Evolutionary conservation across 53 echinoderm and acorn worm genomes (phyloP).

Genomic region (Temnopleurus reevesii): DNA sequence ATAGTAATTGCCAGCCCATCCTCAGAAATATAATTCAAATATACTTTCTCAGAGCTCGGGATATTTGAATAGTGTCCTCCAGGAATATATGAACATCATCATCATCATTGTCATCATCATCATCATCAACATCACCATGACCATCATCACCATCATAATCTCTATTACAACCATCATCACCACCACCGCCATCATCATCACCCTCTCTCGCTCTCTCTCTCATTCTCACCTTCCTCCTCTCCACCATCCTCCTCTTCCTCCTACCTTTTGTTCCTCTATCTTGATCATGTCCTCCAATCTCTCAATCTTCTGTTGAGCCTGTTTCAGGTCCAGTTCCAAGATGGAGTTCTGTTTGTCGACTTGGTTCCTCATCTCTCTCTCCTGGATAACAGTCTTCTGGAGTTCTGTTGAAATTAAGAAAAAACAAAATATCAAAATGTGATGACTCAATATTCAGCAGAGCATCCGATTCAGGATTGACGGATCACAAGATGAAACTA

Average conservation of each 20-base stretch:
- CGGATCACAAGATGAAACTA: too few relatives aligned
- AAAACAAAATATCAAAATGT: not conserved
- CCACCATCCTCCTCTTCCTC: not conserved
- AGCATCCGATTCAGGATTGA: too few relatives aligned
- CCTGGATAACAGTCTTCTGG: slow-evolving; percentile 22
- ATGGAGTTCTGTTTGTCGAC: slow-evolving; percentile 69
- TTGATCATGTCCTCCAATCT: slow-evolving; percentile 63
- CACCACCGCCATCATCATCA: slow-evolving; percentile 35
- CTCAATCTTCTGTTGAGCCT: slow-evolving; percentile 77
- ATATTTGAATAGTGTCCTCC: too few relatives aligned
- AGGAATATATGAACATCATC: too few relatives aligned
- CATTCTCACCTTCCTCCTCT: not conserved
- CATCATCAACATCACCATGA: not conserved
- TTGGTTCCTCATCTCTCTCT: slow-evolving; percentile 50
- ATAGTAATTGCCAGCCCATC: too few relatives aligned
- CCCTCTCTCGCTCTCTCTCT: not conserved
- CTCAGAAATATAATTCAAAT: too few relatives aligned
- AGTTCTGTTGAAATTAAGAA: slow-evolving; percentile 19
- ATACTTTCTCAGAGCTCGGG: too few relatives aligned
- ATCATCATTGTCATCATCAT: not conserved
- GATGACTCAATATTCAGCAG: too few relatives aligned
- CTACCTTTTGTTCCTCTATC: slow-evolving; percentile 48
- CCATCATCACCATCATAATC: not conserved
- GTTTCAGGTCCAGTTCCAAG: slow-evolving; percentile 81
- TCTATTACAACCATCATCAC: not conserved